These are phyloP conservation scores for Yponomeuta sedellus DNA, from an alignment of 2,888 invertebrate genomes.

Conservation along the genomic window DNA sequence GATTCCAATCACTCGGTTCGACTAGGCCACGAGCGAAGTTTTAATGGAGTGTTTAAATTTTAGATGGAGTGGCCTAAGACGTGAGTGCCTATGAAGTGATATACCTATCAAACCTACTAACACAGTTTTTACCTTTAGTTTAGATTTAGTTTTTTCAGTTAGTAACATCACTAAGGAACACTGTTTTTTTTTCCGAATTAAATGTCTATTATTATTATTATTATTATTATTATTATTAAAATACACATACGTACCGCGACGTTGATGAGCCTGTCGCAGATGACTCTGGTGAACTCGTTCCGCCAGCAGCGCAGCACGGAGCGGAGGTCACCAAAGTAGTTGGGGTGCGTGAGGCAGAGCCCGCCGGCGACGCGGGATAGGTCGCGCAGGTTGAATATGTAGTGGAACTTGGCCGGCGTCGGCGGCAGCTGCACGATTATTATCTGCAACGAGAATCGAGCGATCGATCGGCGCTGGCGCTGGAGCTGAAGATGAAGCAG, in stretches of 20 bases:
- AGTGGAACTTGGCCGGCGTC: constrained; percentile 95
- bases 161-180: too few relatives aligned
- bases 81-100: too few relatives aligned
- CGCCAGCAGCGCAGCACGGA: constrained; percentile 92
- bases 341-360: constrained; percentile 84
- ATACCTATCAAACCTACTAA: too few relatives aligned
- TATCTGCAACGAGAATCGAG: constrained; percentile 63
- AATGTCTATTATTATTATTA: too few relatives aligned
- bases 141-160: too few relatives aligned
- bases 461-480: constrained; percentile 80
- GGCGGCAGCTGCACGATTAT: constrained; percentile 88
- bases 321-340: constrained; percentile 79
- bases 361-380: constrained; percentile 90
- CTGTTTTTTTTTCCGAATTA: too few relatives aligned
- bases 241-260: background rate
- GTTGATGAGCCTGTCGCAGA: constrained; percentile 90
- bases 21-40: too few relatives aligned
- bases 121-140: too few relatives aligned
- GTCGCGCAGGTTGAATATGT: constrained; percentile 95
- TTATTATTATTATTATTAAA: too few relatives aligned
- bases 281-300: constrained; percentile 91
- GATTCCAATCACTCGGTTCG: too few relatives aligned
- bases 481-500: constrained; percentile 91
- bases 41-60: too few relatives aligned
- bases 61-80: too few relatives aligned